Evolutionary conservation across 1,140 invertebrate genomes (phyloP).

Genomic region (Teleogryllus occipitalis): DNA sequence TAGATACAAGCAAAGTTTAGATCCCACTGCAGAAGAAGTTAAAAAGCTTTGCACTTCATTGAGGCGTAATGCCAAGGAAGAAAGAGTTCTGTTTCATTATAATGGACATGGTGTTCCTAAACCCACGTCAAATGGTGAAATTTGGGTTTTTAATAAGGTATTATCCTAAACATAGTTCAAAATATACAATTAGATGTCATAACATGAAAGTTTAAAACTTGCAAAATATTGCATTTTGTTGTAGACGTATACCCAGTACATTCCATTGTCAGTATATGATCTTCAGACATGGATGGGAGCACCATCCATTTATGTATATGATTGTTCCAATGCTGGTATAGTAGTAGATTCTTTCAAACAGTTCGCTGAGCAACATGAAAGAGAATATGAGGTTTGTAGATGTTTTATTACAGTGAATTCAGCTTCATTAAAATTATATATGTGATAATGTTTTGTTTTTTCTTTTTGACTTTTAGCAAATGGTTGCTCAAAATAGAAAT

Average conservation of each 20-base stretch:
- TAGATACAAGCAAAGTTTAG: slow-evolving; percentile 89
- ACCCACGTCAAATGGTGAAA: slow-evolving; percentile 96
- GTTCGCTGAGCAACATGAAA: slow-evolving; percentile 86
- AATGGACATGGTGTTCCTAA: slow-evolving; percentile 99
- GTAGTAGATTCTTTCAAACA: slow-evolving; percentile 88
- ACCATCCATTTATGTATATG: slow-evolving; percentile 98
- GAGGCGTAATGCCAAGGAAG: slow-evolving; percentile 96
- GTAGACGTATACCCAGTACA: slow-evolving; percentile 96
- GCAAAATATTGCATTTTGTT: slow-evolving; percentile 25
- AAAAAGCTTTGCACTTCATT: slow-evolving; percentile 93
- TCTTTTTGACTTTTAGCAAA: slow-evolving; percentile 21
- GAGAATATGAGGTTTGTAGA: slow-evolving; percentile 63
- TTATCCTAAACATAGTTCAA: too few species aligned
- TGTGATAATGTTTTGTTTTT: not conserved
- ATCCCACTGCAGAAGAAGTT: slow-evolving; percentile 96
- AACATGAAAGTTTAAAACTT: too few species aligned
- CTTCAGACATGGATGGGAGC: slow-evolving; percentile 98
- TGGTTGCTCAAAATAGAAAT: slow-evolving; percentile 18
- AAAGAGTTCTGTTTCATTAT: slow-evolving; percentile 97
- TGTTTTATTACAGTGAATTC: not conserved
- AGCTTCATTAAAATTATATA: not conserved
- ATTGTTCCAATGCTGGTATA: slow-evolving; percentile 96
- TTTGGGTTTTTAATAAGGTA: slow-evolving; percentile 98
- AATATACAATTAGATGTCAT: too few species aligned
- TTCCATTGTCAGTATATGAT: slow-evolving; percentile 96